Evolutionary conservation across 2,797 vertebrate genomes (phyloP).

Genomic region (Chiloscyllium punctatum): DNA sequence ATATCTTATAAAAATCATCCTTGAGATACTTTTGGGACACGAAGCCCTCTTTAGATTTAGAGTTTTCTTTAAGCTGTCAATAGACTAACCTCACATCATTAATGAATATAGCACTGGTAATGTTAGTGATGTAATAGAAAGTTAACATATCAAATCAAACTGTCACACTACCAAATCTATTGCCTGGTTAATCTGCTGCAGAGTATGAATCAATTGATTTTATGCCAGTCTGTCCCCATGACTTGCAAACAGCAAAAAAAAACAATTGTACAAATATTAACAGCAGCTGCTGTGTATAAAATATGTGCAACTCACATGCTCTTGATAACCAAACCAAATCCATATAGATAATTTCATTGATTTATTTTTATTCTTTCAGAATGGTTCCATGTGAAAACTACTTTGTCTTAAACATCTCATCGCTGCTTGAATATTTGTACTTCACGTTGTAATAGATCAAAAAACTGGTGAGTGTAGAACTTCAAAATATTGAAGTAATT

Average conservation of each 20-base stretch:
- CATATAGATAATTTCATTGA: not conserved
- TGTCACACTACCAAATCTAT: not conserved
- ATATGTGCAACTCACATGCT: not conserved
- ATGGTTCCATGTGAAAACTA: not conserved
- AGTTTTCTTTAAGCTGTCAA: not conserved
- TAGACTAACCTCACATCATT: not conserved
- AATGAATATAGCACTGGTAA: not conserved
- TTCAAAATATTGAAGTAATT: slow-evolving; percentile 12
- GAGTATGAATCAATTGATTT: slow-evolving; percentile 18
- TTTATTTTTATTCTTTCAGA: slow-evolving; percentile 3
- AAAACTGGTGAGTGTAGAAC: not conserved
- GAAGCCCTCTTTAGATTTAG: not conserved
- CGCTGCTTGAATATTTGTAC: not conserved
- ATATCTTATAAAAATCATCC: not conserved
- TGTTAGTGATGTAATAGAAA: not conserved
- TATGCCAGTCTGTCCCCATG: not conserved
- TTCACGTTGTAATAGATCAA: not conserved
- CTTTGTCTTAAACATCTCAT: not conserved
- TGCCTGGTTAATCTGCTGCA: slow-evolving; percentile 4
- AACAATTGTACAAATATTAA: not conserved
- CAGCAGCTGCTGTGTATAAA: not conserved
- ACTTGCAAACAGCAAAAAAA: not conserved
- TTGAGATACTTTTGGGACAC: too few relatives aligned
- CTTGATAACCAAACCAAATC: not conserved
- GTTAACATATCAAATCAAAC: slow-evolving; percentile 1